Evolutionary conservation across 2,113 vertebrate genomes (phyloP), one percentile per base, ranked within the genome.

Genomic region (Cisticola juncidis): DNA sequence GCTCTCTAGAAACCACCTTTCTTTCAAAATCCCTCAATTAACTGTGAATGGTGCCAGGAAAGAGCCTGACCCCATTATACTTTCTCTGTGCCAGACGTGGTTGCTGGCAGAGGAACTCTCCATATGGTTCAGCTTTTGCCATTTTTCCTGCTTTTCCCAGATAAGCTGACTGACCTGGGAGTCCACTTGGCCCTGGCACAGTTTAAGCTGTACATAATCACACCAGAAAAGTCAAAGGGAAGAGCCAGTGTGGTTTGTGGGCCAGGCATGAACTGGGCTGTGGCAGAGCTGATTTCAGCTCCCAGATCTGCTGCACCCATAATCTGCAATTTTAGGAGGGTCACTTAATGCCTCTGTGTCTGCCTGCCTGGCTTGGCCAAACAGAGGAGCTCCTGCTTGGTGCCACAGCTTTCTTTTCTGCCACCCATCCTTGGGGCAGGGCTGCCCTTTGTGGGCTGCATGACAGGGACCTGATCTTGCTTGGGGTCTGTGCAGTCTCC

Each of bases 1-100:
- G n/a, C 42, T 81, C 66, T 88, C 91, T 70, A 68, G 81, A 91
- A 92, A 85, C 38, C 87, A 85, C 50, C 74, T 94, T 93, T 72
- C 66, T 77, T 85, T 87, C 81, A 84, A 29, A 81, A 83, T 65
- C 87, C 65, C 70, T 91, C 89, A 61, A 14, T 60, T 81, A 80
- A 35, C 31, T 61, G 45, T 57, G 73, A n/a, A 24, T 22, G n/a
- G 53, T 91, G 81, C 86, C 61, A 60, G 61, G 48, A 91, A 84
- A 76, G 73, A 45, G 26, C 38, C 26, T 82, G 91, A 89, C 66
- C 61, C 28, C 1, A 0, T 36, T 48, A 23, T 2, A 33, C 16
- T 48, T 71, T 60, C 70, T 28, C 58, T 65, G 65, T 84, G 89
- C 84, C 78, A 76, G 56, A 42, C 35, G 38, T 80, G 62, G 54